phyloP scores from a whole-genome alignment of 2,113 vertebrate species.

The Clarias macrocephalus region DNA sequence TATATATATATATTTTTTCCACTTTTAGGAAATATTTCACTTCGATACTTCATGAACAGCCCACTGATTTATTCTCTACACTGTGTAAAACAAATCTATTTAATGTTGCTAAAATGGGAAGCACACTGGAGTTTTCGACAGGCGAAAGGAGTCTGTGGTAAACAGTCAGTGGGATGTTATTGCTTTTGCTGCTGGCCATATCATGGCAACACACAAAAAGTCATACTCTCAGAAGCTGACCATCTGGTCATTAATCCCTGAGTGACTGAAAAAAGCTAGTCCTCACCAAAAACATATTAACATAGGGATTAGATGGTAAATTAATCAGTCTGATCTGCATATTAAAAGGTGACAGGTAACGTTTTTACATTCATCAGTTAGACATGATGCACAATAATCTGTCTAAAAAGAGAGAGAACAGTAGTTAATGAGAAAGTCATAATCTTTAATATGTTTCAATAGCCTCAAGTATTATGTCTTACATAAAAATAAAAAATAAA shows the following conservation, averaged over 20 bases:
- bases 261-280: slow-evolving; percentile 72
- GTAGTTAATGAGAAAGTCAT: not conserved
- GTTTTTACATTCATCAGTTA: slow-evolving; percentile 20
- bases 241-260: slow-evolving; percentile 74
- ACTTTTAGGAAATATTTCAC: not conserved
- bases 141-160: slow-evolving; percentile 13
- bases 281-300: slow-evolving; percentile 74
- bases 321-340: slow-evolving; percentile 44
- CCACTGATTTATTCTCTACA: not conserved
- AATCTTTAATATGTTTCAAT: not conserved
- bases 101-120: slow-evolving; percentile 1
- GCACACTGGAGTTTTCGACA: not conserved
- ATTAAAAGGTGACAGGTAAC: slow-evolving; percentile 28
- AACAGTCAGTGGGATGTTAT: slow-evolving; percentile 42
- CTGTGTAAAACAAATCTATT: slow-evolving; percentile 11
- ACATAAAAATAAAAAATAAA: no score
- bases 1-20: no score
- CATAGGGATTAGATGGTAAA: slow-evolving; percentile 76
- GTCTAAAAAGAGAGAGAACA: not conserved
- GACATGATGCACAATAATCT: not conserved
- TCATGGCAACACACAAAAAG: slow-evolving; percentile 63
- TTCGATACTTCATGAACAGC: not conserved
- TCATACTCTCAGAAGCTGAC: slow-evolving; percentile 69
- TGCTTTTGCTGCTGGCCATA: slow-evolving; percentile 44
- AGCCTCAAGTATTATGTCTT: not conserved